A percentile compares a stretch with the other conserved stretches of the same genome.
These are phyloP conservation scores for Alauda arvensis DNA, from an alignment of 2,797 vertebrate genomes.

Conservation along the genomic window DNA sequence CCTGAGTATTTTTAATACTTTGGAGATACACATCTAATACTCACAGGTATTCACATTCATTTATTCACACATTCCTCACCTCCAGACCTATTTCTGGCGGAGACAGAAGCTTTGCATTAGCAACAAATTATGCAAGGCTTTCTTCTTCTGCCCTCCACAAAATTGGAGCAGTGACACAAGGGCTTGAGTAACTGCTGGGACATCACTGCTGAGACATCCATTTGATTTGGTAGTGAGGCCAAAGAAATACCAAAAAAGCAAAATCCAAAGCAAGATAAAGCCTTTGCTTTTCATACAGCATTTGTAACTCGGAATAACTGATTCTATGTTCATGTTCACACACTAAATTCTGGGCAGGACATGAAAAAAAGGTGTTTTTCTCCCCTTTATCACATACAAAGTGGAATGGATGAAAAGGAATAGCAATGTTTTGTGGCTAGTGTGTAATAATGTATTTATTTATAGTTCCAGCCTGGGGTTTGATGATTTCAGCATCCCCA, in stretches of 20 bases:
- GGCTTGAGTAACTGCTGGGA: neutral
- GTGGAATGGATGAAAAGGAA: neutral
- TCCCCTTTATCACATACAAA: neutral
- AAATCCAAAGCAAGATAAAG: neutral
- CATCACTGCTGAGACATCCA: neutral
- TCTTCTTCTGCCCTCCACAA: neutral
- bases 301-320: neutral
- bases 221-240: neutral
- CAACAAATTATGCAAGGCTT: neutral
- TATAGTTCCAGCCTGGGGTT: neutral
- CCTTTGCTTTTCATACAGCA: neutral
- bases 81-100: slow-evolving; percentile 4
- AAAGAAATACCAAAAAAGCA: neutral
- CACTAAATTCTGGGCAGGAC: neutral
- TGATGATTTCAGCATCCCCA: neutral
- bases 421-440: neutral
- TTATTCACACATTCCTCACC: slow-evolving; percentile 17
- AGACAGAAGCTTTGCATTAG: slow-evolving; percentile 12
- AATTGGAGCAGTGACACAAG: neutral
- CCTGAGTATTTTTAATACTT: slow-evolving; percentile 39
- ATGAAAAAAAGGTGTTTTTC: neutral
- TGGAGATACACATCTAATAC: slow-evolving; percentile 35
- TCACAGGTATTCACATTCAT: neutral
- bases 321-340: neutral
- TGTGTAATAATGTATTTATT: neutral